Base-by-base conservation (phyloP, 2,113 vertebrate species). In the Ochotona princeps region DNA sequence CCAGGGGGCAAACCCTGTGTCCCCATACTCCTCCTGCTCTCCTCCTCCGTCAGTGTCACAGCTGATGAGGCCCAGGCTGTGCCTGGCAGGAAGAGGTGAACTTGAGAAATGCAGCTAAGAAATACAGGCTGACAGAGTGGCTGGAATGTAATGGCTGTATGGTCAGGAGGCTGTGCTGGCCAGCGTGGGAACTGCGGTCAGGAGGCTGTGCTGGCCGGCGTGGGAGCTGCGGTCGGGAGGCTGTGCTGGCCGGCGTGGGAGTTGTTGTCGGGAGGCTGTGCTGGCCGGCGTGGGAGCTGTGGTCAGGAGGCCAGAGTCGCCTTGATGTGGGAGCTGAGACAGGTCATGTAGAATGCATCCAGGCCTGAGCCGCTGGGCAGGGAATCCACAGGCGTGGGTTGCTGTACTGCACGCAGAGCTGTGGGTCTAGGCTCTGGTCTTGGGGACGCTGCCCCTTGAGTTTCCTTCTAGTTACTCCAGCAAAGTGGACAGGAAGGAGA, bases 151-250 rank as follows among this genome's bases (percentile, higher is more conserved):
- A 74, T 21, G 70, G 54, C 15, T 7, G 67, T 35, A 54, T 21
- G 32, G 2, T 3, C 28, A 28, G 23, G 1, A 8, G 26, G 57
- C 28, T 9, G 0, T 12, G 10, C 38, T 20, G 30, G 83, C 25
- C 44, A 66, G 0, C 1, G 15, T n/a, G n/a, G n/a, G n/a, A n/a
- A n/a, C n/a, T n/a, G n/a, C n/a, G 32, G 2, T 3, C 28, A 28
- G 23, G 1, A 8, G 26, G 57, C 28, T 9, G 0, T 12, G 10
- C 38, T 20, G 30, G 83, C 25, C 44, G 66, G 0, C 1, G 15
- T n/a, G n/a, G n/a, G n/a, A n/a, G n/a, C n/a, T n/a, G n/a, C n/a
- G 32, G 2, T 3, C 28, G n/a, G 23, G 1, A 8, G 26, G 57
- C 28, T 9, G 0, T 12, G 10, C 38, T 20, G 30, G 83, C 25